A percentile compares a stretch with the other conserved stretches of the same genome.
Evolutionary conservation across 1,140 invertebrate species (phyloP).

Genomic region (Brachionus asplanchnoidis): DNA sequence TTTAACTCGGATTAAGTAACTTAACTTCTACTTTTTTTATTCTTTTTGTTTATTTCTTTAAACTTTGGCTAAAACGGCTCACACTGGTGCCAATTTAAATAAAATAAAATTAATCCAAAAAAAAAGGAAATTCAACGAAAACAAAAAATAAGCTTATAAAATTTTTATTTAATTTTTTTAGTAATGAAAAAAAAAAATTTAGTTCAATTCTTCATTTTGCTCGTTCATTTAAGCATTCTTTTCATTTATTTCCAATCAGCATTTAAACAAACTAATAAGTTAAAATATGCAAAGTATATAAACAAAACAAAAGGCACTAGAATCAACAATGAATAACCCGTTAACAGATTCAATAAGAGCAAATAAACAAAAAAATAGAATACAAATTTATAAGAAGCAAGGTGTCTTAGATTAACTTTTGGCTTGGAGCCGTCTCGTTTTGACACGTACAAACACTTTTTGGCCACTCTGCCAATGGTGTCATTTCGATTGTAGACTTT

Average conservation of each 20-base stretch:
- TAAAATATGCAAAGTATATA: neutral
- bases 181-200: no score
- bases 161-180: no score
- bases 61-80: no score
- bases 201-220: no score
- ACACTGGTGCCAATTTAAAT: no score
- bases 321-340: neutral
- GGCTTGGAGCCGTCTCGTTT: neutral
- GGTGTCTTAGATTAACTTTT: neutral
- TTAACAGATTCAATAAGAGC: neutral
- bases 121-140: no score
- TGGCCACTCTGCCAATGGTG: neutral
- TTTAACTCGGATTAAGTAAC: no score
- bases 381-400: constrained; percentile 36
- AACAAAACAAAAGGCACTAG: neutral
- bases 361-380: constrained; percentile 39
- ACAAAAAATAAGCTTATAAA: no score
- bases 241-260: neutral
- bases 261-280: constrained; percentile 41
- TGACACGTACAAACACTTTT: neutral
- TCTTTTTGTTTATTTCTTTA: no score
- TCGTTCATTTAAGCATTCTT: no score
- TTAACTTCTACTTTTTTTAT: no score
- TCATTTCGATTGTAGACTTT: neutral
- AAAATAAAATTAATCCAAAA: no score